phyloP scores from a whole-genome alignment of 2,888 invertebrate genomes.

The Carpatolechia fugitivella region DNA sequence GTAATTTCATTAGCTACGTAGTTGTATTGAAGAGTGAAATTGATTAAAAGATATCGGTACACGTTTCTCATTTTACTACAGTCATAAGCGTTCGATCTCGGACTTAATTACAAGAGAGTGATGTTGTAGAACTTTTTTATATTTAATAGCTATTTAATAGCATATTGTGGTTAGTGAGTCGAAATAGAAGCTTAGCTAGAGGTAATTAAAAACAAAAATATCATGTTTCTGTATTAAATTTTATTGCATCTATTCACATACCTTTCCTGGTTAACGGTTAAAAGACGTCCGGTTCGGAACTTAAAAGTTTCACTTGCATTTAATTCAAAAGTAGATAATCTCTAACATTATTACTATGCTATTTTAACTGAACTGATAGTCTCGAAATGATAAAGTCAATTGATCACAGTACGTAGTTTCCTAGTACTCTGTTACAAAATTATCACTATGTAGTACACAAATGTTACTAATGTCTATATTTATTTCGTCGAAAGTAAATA shows the following conservation, averaged over 20 bases:
- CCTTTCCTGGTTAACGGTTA: constrained; percentile 66
- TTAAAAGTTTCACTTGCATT: too few species aligned
- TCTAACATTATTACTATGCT: background rate
- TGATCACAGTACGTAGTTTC: constrained; percentile 2
- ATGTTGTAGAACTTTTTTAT: too few species aligned
- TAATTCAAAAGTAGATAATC: background rate
- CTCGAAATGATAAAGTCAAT: background rate
- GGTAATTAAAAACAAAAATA: constrained; percentile 38
- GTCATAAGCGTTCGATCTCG: too few species aligned
- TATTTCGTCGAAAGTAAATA: background rate
- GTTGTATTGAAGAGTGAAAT: background rate
- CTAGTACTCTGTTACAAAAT: background rate
- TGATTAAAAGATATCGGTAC: background rate
- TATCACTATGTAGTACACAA: background rate
- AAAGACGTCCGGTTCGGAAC: constrained; percentile 45
- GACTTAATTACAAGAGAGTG: too few species aligned
- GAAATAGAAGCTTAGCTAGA: background rate
- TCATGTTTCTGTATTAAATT: constrained; percentile 76
- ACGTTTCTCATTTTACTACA: background rate
- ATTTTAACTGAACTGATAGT: background rate
- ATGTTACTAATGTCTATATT: background rate
- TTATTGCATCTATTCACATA: constrained; percentile 82
- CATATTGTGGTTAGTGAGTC: too few species aligned
- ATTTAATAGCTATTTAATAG: too few species aligned
- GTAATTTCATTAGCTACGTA: too few species aligned